Conservation (phyloP, 2,888 invertebrate species). For the Actias luna region DNA sequence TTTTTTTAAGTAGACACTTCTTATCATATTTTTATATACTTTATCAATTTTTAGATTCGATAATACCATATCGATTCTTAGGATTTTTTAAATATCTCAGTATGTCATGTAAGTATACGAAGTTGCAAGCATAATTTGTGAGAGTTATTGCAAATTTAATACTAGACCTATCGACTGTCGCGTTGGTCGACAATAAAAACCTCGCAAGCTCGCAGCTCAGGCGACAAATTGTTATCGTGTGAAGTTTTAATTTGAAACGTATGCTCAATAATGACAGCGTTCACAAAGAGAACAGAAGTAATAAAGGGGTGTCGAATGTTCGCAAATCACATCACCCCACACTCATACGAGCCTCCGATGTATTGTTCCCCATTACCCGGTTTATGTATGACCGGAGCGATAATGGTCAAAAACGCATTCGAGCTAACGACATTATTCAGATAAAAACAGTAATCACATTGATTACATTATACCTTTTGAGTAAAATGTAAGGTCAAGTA, state of each 20-base stretch:
- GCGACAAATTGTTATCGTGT: slow-evolving; percentile 56
- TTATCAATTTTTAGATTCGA: background rate
- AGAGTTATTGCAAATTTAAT: background rate
- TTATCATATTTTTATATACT: slow-evolving; percentile 3
- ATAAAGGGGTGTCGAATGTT: slow-evolving; percentile 76
- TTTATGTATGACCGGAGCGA: slow-evolving; percentile 23
- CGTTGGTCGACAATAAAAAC: slow-evolving; percentile 58
- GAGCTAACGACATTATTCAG: background rate
- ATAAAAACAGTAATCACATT: slow-evolving; percentile 15
- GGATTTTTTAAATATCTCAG: too few relatives aligned
- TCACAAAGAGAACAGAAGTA: slow-evolving; percentile 72
- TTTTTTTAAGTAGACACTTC: slow-evolving; percentile 25
- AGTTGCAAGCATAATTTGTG: background rate
- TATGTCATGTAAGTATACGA: background rate
- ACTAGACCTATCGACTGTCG: too few relatives aligned
- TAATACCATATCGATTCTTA: slow-evolving; percentile 1
- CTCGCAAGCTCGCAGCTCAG: slow-evolving; percentile 28
- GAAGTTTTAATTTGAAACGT: slow-evolving; percentile 71
- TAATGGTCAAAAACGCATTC: background rate
- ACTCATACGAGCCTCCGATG: slow-evolving; percentile 25
- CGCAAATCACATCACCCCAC: slow-evolving; percentile 36
- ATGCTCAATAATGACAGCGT: slow-evolving; percentile 65
- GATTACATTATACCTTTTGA: background rate
- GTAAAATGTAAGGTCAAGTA: slow-evolving; percentile 41
- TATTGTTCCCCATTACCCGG: slow-evolving; percentile 26